Base-by-base conservation (phyloP, 2,888 invertebrate species). In the Stenodema calcarata region DNA sequence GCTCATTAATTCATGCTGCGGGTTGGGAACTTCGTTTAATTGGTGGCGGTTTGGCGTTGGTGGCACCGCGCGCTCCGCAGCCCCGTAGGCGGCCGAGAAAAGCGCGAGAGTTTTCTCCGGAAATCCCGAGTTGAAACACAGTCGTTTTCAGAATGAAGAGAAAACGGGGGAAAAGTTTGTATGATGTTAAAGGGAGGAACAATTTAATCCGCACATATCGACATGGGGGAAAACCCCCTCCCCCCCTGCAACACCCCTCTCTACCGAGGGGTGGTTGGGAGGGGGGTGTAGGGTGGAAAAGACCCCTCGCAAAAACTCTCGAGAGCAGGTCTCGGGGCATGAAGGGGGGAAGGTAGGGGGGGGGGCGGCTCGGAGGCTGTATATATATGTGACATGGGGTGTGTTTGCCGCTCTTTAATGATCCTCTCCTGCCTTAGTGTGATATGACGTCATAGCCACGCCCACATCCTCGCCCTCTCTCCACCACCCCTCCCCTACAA, bases 381-480 rank as follows among this genome's bases (percentile, higher is more conserved):
- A 73, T 84, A 73, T 84, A 84, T 84, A 84, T 84, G 84, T 84
- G 84, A 84, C 84, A 84, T 44, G 70, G 84, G 79, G 79, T 79
- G 86, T 79, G 86, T 86, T 79, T 86, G 86, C 79, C 86, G 86
- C 86, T 86, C 86, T 86, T 86, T 86, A 86, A 86, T 86, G 86
- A 86, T 86, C 86, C 62, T 54, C 79, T 79, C 54, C 86, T 79
- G 86, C 86, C 86, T 79, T 85, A 85, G 79, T 86, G 62, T 86
- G 86, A 79, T 86, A 86, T 86, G 86, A 86, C 86, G 86, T 86
- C 86, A 86, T 79, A 42, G 86, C 69, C 79, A 79, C 86, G 86
- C 79, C 79, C 79, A 79, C 86, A 70, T 79, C 69, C 35, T 16
- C 54, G 30, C 75, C 44, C 84, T 73, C 84, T 42, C 47, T 73